Percentiles rank a stretch among this genome's conserved stretches.
These are phyloP conservation scores for Catalaphyllia jardinei DNA, from an alignment of 64 coral and sea anemone genomes.

Conservation along the genomic window DNA sequence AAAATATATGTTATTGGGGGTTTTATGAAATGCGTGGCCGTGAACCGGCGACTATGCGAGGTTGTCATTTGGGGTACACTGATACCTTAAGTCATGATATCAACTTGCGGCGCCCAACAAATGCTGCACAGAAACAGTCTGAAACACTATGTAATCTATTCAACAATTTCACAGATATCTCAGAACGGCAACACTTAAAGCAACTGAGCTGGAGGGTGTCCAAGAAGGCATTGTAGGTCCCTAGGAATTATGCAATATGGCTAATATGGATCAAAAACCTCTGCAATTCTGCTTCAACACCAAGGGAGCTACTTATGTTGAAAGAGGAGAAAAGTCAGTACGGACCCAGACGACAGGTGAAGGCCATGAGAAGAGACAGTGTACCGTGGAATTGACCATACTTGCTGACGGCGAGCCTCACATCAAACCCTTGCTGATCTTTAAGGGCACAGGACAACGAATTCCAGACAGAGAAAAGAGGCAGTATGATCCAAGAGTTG, in stretches of 20 bases:
- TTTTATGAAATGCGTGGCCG: too few relatives aligned
- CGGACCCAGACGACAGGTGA: conserved; percentile 17
- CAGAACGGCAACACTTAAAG: conserved; percentile 24
- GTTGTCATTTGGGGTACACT: too few relatives aligned
- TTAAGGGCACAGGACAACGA: conserved; percentile 11
- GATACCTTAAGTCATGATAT: conserved; percentile 11
- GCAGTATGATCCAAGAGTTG: conserved; percentile 15
- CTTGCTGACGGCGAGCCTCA: conserved; percentile 9
- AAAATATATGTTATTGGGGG: too few relatives aligned
- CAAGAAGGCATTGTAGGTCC: conserved; percentile 32
- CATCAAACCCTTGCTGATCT: conserved; percentile 11
- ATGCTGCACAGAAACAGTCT: conserved; percentile 25
- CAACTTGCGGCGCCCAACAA: conserved; percentile 22
- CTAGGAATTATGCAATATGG: conserved; percentile 12
- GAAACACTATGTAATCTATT: conserved; percentile 22
- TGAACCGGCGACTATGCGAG: too few relatives aligned
- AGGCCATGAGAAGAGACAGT: conserved; percentile 33
- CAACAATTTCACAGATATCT: conserved; percentile 33
- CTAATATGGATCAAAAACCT: conserved; percentile 23
- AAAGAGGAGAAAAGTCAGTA: conserved; percentile 33
- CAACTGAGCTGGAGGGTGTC: conserved; percentile 33
- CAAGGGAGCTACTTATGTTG: conserved; percentile 26
- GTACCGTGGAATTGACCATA: conserved; percentile 13
- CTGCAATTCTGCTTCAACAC: conserved; percentile 29
- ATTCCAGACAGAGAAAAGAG: conserved; percentile 7